Conservation (phyloP, 2,888 invertebrate genomes). For the Stomorhina lunata region DNA sequence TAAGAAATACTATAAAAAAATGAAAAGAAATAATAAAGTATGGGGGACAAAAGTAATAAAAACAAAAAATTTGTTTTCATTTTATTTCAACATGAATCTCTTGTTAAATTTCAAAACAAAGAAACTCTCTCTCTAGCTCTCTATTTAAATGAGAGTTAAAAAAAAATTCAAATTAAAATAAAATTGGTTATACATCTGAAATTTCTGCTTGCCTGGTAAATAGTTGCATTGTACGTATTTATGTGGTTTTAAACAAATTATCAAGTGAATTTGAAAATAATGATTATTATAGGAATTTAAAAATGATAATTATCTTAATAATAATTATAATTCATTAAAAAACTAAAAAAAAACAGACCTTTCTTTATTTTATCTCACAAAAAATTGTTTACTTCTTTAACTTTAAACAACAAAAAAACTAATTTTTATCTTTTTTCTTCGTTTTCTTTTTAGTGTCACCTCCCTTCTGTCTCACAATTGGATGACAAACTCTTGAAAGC, state of each 20-base stretch:
- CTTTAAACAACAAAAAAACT: neutral
- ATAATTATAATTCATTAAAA: neutral
- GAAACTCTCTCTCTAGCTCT: too few relatives aligned
- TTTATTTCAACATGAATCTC: too few relatives aligned
- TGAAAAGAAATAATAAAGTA: neutral
- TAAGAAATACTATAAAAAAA: neutral
- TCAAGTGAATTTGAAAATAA: neutral
- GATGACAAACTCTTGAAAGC: constrained; percentile 74
- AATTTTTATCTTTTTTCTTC: neutral
- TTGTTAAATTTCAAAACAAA: too few relatives aligned
- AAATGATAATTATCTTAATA: neutral
- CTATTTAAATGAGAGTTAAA: neutral
- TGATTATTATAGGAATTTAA: neutral
- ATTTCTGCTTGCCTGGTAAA: constrained; percentile 49
- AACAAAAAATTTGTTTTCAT: too few relatives aligned
- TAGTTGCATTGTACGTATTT: constrained; percentile 55
- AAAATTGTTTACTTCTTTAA: neutral
- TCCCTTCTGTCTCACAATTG: constrained; percentile 64
- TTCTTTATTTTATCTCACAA: too few relatives aligned
- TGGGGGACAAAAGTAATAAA: too few relatives aligned
- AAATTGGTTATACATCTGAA: constrained; percentile 10
- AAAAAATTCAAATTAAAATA: neutral
- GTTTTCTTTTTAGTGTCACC: constrained; percentile 51
- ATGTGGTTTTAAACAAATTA: constrained; percentile 15
- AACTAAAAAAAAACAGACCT: neutral